Base-by-base conservation (phyloP, 2,797 vertebrate species). In the Martes flavigula region DNA sequence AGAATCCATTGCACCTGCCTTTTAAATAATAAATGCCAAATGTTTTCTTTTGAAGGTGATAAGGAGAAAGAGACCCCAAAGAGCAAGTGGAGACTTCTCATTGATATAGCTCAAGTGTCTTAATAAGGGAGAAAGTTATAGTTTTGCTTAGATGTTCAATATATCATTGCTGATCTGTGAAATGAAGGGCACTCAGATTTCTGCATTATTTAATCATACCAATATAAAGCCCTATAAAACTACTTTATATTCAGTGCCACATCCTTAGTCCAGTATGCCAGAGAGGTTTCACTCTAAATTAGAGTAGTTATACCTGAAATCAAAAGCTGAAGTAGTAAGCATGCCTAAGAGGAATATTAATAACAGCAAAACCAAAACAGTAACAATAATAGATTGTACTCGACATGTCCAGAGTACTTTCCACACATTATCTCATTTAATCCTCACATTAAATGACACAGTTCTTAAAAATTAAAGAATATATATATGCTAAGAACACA, bases 21-120 rank as follows among this genome's bases (percentile, higher is more conserved):
- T 95, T 95, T 96, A 85, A 78, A 90, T 96, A 92, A 75, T 95
- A 93, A 40, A 97, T 64, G 38, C 51, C 70, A 75, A 35, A 11
- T 64, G 5, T 75, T 95, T 90, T 64, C 66, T 88, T 87, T 93
- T 90, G 96, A 95, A 91, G 27, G 38, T 88, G 48, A 27, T 56
- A 91, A 85, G n/a, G 62, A 83, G 75, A 93, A 77, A 91, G n/a
- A 90, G 38, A 82, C 12, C 25, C 25, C 32, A n/a, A 18, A 30
- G 58, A 82, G 21, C 5, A 60, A 72, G 32, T 23, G 1, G 32
- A 35, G 2, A 77, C 27, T 93, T 73, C 46, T 75, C 46, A 66
- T 54, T 54, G 51, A 54, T 54, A 54, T 46, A 87, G n/a, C 85
- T 48, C 38, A 92, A 43, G 18, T 58, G 54, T 70, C 51, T 85